Base-by-base conservation (phyloP, 92 coral and sea anemone species). In the Phenganax subtilis region DNA sequence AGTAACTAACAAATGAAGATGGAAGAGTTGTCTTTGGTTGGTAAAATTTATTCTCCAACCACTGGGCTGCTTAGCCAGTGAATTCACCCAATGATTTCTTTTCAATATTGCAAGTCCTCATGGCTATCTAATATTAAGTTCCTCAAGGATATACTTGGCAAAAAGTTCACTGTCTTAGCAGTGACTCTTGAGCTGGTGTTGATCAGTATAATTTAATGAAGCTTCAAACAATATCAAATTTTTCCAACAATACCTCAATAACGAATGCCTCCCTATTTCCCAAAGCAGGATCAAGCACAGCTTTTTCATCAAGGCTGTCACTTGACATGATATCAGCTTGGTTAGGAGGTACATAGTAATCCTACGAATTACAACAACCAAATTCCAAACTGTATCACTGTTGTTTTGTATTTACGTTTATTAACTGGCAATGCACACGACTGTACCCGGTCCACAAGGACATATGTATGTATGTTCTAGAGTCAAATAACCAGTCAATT, bases 251-350 rank as follows among this genome's bases (percentile, higher is more conserved):
- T 88, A 93, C 98, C 97, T 93, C 98, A 14, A 93, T 92, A 61
- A 93, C 92, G 72, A 89, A 93, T 0, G 98, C 98, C 81, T 93
- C 98, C 80, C 94, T 96, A 52, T 75, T 70, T 29, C 89, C 88
- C 55, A 93, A 82, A 68, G 92, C 89, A 15, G 92, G 90, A 58
- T 88, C 93, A 25, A 84, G 82, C 14, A 85, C 86, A 8, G 90
- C 90, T 17, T 85, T 91, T 29, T 87, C 89, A 31, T 89, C 94
- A 31, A 76, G 86, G 51, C 76, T 88, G 60, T 61, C 67, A 56
- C 73, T 75, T 10, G 80, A 14, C 57, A 51, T 55, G 55, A 52
- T n/a, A 29, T 61, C 79, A 58, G 82, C 83, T 15, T 88, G 91
- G 31, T 84, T 77, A 12, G 91, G 93, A 79, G 97, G 92, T 31